phyloP scores from a whole-genome alignment of 2,888 invertebrate genomes.

The Hyposoter didymator region DNA sequence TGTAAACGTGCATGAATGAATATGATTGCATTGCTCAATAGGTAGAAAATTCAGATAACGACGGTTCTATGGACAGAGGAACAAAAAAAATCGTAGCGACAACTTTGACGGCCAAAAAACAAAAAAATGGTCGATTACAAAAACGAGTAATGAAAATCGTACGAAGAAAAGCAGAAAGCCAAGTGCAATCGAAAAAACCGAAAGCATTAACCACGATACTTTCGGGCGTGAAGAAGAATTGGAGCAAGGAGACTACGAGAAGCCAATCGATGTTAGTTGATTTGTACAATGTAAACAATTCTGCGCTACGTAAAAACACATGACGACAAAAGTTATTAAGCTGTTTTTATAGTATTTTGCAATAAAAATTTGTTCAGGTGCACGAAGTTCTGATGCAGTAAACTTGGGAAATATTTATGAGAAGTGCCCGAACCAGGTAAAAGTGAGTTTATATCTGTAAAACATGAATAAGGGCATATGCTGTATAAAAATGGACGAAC shows the following conservation, averaged over 20 bases:
- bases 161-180: constrained; percentile 22
- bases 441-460: constrained; percentile 18
- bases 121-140: constrained; percentile 30
- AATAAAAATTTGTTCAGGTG: constrained; percentile 25
- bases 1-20: too few relatives aligned
- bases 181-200: constrained; percentile 29
- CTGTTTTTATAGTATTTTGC: neutral
- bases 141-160: constrained; percentile 36
- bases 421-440: neutral
- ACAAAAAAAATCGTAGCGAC: constrained; percentile 16
- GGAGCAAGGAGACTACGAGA: constrained; percentile 19
- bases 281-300: neutral
- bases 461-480: constrained; percentile 18
- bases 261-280: constrained; percentile 11
- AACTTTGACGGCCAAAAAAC: constrained; percentile 16
- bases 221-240: constrained; percentile 30
- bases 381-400: constrained; percentile 20
- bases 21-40: too few relatives aligned
- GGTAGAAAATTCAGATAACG: too few relatives aligned
- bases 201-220: constrained; percentile 31
- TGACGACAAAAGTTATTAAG: too few relatives aligned
- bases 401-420: constrained; percentile 16
- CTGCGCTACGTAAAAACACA: too few relatives aligned
- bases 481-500: constrained; percentile 18
- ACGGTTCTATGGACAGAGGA: too few relatives aligned